phyloP scores from a whole-genome alignment of 1,140 invertebrate species.

The Hyles euphorbiae region DNA sequence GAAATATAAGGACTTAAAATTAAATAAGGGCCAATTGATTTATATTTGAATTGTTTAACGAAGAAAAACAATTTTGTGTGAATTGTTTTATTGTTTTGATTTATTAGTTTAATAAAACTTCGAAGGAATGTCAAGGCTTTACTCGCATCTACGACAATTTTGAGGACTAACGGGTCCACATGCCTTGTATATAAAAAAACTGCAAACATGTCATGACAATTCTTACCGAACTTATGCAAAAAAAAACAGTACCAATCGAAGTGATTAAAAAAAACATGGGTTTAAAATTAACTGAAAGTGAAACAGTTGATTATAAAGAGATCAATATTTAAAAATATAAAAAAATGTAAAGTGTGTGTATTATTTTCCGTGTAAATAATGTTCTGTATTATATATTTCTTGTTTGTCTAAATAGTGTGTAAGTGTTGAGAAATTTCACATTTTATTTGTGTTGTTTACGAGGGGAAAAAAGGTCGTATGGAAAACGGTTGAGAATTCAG shows the following conservation, averaged over 20 bases:
- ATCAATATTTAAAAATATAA: conserved; percentile 1
- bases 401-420: conserved; percentile 43
- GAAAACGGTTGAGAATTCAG: no score
- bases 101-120: no score
- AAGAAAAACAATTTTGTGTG: background rate
- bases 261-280: no score
- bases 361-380: conserved; percentile 44
- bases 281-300: no score
- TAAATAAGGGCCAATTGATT: background rate
- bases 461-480: conserved; percentile 6
- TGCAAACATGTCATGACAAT: no score
- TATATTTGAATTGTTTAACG: background rate
- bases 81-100: background rate
- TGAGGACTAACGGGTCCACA: no score
- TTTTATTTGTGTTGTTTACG: conserved; percentile 60
- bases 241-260: no score
- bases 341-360: conserved; percentile 15
- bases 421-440: conserved; percentile 64
- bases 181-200: no score
- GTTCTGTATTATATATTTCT: conserved; percentile 38
- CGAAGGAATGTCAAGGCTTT: no score
- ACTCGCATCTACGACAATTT: no score
- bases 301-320: background rate
- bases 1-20: background rate
- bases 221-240: no score